These are phyloP conservation scores for Wasmannia auropunctata DNA, from an alignment of 1,140 invertebrate genomes.

Conservation along the genomic window DNA sequence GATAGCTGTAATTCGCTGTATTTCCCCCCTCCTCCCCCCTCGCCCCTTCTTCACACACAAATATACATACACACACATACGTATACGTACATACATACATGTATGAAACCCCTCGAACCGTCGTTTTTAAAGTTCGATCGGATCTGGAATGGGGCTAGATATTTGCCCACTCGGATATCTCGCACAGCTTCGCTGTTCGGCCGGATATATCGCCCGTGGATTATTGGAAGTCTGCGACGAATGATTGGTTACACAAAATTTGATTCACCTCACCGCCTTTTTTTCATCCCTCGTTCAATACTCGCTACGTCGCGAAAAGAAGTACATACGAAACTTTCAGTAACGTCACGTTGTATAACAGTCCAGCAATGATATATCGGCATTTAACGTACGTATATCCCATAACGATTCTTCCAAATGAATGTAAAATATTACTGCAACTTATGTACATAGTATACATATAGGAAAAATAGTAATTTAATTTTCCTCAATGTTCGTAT, in stretches of 20 bases:
- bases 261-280: slow-evolving; percentile 53
- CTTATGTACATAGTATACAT: background rate
- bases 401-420: background rate
- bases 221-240: slow-evolving; percentile 64
- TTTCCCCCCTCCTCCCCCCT: slow-evolving; percentile 17
- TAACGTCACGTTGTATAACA: background rate
- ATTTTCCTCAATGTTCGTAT: background rate
- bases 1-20: slow-evolving; percentile 75
- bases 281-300: slow-evolving; percentile 23
- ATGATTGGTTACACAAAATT: slow-evolving; percentile 59
- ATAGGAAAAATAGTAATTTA: background rate
- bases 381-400: background rate
- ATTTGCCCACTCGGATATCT: slow-evolving; percentile 62
- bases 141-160: slow-evolving; percentile 56
- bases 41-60: background rate
- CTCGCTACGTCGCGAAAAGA: background rate
- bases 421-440: background rate
- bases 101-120: slow-evolving; percentile 25
- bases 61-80: background rate
- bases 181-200: slow-evolving; percentile 55
- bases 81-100: background rate
- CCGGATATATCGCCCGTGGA: slow-evolving; percentile 58
- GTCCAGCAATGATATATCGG: background rate
- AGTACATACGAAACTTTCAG: background rate
- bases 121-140: slow-evolving; percentile 65